phyloP scores from a whole-genome alignment of 2,797 vertebrate genomes.

The Sphenopsis melanotis region DNA sequence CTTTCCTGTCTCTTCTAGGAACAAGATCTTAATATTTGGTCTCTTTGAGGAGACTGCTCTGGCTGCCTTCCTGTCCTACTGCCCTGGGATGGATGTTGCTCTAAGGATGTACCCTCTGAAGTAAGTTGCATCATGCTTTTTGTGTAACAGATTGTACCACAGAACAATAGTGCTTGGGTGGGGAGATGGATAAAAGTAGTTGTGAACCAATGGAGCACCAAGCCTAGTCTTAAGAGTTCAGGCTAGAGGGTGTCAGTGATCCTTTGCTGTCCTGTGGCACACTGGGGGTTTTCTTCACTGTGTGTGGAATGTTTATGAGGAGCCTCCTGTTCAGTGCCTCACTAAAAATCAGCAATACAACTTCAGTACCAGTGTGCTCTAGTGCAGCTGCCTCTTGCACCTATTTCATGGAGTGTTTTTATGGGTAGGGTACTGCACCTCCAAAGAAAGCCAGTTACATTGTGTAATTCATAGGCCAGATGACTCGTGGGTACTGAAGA shows the following conservation, averaged over 20 bases:
- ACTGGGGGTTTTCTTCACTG: not conserved
- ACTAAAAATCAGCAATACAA: not conserved
- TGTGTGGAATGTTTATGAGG: not conserved
- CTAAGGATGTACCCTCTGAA: conserved; percentile 96
- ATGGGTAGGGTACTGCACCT: not conserved
- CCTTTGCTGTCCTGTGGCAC: not conserved
- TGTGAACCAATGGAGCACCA: not conserved
- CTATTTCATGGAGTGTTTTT: not conserved
- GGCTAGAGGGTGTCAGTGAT: not conserved
- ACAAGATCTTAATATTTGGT: conserved; percentile 97
- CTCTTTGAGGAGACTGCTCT: conserved; percentile 95
- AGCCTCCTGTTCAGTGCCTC: not conserved
- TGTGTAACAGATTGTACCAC: not conserved
- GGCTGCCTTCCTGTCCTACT: conserved; percentile 94
- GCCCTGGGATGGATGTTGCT: conserved; percentile 93
- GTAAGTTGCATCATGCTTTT: conserved; percentile 71
- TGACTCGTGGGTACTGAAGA: not conserved
- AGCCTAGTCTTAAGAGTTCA: not conserved
- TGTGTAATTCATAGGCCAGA: not conserved
- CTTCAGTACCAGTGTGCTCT: not conserved
- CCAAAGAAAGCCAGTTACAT: not conserved
- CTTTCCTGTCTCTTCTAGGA: conserved; percentile 74
- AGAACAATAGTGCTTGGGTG: not conserved
- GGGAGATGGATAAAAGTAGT: not conserved
- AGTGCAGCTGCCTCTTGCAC: not conserved